phyloP scores from a whole-genome alignment of 35 echinoderm and acorn worm genomes.

The Anneissia japonica region DNA sequence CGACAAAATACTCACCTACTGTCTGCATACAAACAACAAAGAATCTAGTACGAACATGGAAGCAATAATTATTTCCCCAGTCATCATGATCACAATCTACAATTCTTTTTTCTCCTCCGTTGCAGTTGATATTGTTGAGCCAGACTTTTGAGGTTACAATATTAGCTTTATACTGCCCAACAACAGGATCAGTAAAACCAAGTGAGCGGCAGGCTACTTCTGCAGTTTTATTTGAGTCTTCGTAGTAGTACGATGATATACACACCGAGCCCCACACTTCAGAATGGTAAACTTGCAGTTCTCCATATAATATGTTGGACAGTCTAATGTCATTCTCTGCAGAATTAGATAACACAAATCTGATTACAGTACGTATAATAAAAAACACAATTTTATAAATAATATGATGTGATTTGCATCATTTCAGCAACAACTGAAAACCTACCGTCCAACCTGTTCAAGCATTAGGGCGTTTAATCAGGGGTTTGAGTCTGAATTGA shows the following conservation, averaged over 20 bases:
- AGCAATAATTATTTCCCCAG: neutral
- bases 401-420: no score
- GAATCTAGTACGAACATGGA: neutral
- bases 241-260: neutral
- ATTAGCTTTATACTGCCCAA: neutral
- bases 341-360: neutral
- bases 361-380: no score
- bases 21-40: neutral
- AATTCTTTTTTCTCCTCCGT: neutral
- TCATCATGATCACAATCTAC: neutral
- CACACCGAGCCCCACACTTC: neutral
- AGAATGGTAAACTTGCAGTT: neutral
- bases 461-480: no score
- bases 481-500: no score
- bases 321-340: neutral
- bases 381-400: no score
- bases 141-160: neutral
- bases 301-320: neutral
- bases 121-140: neutral
- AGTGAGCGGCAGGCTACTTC: neutral
- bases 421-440: no score
- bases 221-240: neutral
- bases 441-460: no score
- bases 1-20: neutral
- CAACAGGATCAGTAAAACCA: neutral